phyloP scores from a whole-genome alignment of 2,113 vertebrate species.

The Podarcis cretensis region DNA sequence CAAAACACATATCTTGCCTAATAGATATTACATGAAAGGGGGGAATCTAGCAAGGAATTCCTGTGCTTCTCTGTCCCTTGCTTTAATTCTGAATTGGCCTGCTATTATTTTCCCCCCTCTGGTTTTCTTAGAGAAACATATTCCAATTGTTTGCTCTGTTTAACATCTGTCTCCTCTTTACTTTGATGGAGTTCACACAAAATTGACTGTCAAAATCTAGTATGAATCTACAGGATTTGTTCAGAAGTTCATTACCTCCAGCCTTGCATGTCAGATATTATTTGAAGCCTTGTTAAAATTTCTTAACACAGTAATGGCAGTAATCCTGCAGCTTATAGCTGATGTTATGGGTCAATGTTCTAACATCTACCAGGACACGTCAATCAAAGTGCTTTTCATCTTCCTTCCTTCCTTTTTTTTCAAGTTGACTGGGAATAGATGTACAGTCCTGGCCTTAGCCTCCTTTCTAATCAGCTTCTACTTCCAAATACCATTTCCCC shows the following conservation, averaged over 20 bases:
- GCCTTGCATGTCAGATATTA: constrained; percentile 38
- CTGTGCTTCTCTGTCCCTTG: not conserved
- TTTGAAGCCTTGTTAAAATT: constrained; percentile 50
- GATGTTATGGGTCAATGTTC: constrained; percentile 40
- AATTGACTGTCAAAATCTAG: constrained; percentile 38
- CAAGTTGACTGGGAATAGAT: constrained; percentile 42
- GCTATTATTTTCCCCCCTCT: not conserved
- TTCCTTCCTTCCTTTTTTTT: constrained; percentile 16
- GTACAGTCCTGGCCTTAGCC: constrained; percentile 25
- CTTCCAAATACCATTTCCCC: constrained; percentile 29
- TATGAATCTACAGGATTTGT: constrained; percentile 38
- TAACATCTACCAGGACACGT: constrained; percentile 31
- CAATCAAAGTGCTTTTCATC: constrained; percentile 45
- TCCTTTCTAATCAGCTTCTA: constrained; percentile 56
- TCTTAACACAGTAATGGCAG: constrained; percentile 47
- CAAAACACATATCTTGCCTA: not conserved
- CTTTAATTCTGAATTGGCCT: constrained; percentile 2
- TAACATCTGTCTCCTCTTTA: constrained; percentile 16
- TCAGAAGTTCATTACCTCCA: constrained; percentile 53
- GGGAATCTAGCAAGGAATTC: not conserved
- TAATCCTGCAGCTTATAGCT: constrained; percentile 42
- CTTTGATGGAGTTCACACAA: constrained; percentile 44
- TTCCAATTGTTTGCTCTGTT: not conserved
- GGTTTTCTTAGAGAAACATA: constrained; percentile 25
- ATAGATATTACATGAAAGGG: not conserved